These are phyloP conservation scores for Sclerodermus sp. DNA, from an alignment of 2,888 invertebrate genomes.

Conservation along the genomic window DNA sequence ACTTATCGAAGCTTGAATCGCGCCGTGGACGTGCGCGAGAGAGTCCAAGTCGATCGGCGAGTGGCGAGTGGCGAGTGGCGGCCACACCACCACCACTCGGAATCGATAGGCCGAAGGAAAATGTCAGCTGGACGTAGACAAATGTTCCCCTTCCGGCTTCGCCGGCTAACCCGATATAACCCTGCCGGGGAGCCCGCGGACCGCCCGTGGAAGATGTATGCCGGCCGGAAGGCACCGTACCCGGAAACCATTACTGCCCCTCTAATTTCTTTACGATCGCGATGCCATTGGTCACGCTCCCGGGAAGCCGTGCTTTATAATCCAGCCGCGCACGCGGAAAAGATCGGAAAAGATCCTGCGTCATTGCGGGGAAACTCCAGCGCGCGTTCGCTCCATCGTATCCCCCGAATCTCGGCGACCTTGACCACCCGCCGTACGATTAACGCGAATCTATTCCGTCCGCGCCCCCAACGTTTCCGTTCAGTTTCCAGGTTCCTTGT, in stretches of 20 bases:
- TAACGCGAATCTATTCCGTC: too few species aligned
- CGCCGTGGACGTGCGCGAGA: not conserved
- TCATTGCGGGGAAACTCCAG: too few species aligned
- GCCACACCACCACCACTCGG: too few species aligned
- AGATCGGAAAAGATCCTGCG: too few species aligned
- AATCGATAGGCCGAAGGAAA: not conserved
- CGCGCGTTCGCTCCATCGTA: too few species aligned
- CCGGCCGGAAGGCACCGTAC: conserved; percentile 52
- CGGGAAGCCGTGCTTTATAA: too few species aligned
- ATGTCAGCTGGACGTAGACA: conserved; percentile 26
- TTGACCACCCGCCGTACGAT: too few species aligned
- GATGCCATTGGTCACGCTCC: conserved; percentile 53
- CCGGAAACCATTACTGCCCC: conserved; percentile 56
- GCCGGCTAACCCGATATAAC: conserved; percentile 28
- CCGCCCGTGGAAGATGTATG: conserved; percentile 50
- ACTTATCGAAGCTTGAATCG: not conserved
- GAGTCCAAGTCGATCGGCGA: not conserved
- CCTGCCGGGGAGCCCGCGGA: conserved; percentile 19
- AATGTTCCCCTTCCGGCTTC: conserved; percentile 36
- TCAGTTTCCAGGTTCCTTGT: too few species aligned
- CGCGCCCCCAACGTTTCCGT: too few species aligned
- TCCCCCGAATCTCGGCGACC: too few species aligned
- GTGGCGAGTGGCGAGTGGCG: too few species aligned
- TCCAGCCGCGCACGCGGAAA: too few species aligned
- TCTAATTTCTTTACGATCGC: conserved; percentile 58